These are phyloP conservation scores for Mus spicilegus DNA, from an alignment of 2,113 vertebrate species.

Conservation along the genomic window DNA sequence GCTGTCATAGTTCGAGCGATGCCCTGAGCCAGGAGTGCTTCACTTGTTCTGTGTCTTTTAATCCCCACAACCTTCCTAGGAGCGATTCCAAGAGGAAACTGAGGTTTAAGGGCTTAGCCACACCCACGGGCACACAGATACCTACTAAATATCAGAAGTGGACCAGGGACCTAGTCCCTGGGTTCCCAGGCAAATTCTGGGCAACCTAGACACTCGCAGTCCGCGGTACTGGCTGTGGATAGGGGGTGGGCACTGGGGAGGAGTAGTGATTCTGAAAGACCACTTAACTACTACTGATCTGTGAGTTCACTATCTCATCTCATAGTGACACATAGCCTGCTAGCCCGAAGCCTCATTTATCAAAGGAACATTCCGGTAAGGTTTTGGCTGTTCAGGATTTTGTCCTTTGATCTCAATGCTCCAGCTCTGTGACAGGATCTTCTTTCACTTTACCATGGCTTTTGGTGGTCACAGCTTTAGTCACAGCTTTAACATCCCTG, in stretches of 20 bases:
- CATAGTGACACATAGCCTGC: background rate
- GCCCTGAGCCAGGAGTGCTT: background rate
- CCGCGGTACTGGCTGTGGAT: too few relatives aligned
- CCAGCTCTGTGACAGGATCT: background rate
- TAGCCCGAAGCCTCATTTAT: background rate
- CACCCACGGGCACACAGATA: background rate
- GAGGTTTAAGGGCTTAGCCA: conserved; percentile 26
- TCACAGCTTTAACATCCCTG: background rate
- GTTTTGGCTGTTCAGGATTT: background rate
- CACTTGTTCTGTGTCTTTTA: background rate
- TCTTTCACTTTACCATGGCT: background rate
- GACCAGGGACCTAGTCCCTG: background rate
- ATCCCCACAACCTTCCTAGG: background rate
- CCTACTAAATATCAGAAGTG: background rate
- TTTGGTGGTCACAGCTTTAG: background rate
- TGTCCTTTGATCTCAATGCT: background rate
- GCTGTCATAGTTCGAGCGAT: background rate
- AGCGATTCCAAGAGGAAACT: background rate
- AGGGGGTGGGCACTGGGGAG: accelerated
- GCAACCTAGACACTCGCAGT: accelerated
- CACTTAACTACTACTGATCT: background rate
- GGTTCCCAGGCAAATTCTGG: background rate
- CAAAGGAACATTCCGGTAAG: background rate
- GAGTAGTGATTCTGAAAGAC: background rate
- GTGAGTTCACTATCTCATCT: background rate